A percentile compares a stretch with the other conserved stretches of the same genome.
Evolutionary conservation across 2,888 invertebrate genomes (phyloP).

Genomic region (Tenthredo scrophulariae): DNA sequence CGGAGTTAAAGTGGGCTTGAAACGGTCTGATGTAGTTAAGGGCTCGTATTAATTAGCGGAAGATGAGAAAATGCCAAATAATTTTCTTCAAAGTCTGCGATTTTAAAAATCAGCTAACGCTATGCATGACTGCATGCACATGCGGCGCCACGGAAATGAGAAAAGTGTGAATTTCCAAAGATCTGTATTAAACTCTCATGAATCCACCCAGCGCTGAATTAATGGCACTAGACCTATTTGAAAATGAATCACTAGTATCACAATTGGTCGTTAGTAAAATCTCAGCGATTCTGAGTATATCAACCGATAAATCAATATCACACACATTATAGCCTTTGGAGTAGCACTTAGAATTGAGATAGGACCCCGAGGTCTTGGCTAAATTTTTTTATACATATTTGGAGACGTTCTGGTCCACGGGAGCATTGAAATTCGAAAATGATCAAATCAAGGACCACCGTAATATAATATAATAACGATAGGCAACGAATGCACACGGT

Average conservation of each 20-base stretch:
- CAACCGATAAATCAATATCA: constrained; percentile 10
- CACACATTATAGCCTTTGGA: no score
- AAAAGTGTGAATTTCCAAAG: background rate
- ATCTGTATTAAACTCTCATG: background rate
- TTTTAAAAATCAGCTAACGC: background rate
- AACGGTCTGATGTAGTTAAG: no score
- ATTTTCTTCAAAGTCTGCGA: background rate
- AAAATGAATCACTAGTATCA: constrained; percentile 13
- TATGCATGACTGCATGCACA: background rate
- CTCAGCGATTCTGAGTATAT: background rate
- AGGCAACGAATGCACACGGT: constrained; percentile 9
- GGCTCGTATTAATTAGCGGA: background rate
- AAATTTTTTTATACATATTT: no score
- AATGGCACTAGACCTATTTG: background rate
- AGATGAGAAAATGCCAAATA: background rate
- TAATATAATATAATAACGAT: background rate
- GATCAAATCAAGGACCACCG: no score
- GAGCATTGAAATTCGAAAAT: no score
- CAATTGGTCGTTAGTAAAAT: constrained; percentile 36
- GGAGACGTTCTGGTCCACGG: no score
- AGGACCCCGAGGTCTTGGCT: no score
- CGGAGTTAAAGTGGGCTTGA: no score
- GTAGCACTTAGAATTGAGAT: no score
- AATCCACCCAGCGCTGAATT: background rate
- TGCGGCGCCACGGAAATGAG: background rate